Percentiles rank a stretch among this genome's conserved stretches.
Conservation (phyloP, 2,797 vertebrate species). For the Sarcophilus harrisii region DNA sequence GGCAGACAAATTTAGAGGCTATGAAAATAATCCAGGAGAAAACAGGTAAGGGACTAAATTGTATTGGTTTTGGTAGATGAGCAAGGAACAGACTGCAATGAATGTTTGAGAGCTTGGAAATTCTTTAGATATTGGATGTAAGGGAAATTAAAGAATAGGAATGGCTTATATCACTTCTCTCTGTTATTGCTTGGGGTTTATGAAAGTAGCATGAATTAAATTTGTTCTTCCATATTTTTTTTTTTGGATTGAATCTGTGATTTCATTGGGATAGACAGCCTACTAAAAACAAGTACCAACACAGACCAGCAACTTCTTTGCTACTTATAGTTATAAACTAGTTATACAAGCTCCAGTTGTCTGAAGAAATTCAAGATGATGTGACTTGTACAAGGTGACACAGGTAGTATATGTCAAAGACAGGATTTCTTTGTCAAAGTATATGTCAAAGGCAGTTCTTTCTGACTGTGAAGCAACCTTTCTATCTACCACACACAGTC, state of each 20-base stretch:
- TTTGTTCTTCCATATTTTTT: neutral
- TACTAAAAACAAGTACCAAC: neutral
- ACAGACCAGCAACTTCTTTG: neutral
- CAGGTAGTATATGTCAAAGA: neutral
- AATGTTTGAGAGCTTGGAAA: neutral
- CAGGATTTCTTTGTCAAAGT: neutral
- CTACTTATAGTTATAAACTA: neutral
- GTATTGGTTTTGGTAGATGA: neutral
- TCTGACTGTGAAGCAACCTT: neutral
- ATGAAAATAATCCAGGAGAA: neutral
- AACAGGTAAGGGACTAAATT: neutral
- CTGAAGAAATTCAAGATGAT: neutral
- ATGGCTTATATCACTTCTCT: neutral
- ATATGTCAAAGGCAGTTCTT: neutral
- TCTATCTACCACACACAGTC: neutral
- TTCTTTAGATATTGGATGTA: neutral
- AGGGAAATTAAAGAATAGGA: neutral
- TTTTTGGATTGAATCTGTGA: neutral
- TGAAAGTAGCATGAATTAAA: neutral
- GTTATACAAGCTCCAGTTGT: neutral
- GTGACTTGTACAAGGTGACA: neutral
- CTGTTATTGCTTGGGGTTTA: neutral
- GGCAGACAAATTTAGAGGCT: neutral
- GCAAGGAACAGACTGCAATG: neutral
- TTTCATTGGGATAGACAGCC: neutral